These are phyloP conservation scores for Pelecanoides urinatrix DNA, from an alignment of 2,113 vertebrate genomes.

Conservation along the genomic window DNA sequence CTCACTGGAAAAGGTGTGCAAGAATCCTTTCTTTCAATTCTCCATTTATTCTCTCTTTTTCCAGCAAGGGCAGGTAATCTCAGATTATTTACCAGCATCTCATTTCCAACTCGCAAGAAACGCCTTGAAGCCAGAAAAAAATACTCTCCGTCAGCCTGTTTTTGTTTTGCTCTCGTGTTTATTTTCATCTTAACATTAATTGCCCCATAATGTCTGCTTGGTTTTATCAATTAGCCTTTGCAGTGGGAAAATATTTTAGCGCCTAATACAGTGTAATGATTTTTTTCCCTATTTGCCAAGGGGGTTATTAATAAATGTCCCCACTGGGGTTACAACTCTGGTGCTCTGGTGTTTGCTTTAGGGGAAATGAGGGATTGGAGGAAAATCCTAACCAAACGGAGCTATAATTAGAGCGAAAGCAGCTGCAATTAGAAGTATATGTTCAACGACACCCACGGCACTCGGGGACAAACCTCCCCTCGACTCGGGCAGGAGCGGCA, in stretches of 20 bases:
- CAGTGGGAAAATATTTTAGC: slow-evolving; percentile 72
- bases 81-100: slow-evolving; percentile 46
- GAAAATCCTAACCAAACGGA: slow-evolving; percentile 83
- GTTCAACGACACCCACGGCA: slow-evolving; percentile 46
- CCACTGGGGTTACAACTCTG: slow-evolving; percentile 74
- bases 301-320: slow-evolving; percentile 82
- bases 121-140: neutral
- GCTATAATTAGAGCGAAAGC: slow-evolving; percentile 80
- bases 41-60: neutral
- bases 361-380: slow-evolving; percentile 78
- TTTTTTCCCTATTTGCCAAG: slow-evolving; percentile 77
- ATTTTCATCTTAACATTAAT: slow-evolving; percentile 71
- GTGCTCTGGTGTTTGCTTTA: slow-evolving; percentile 81
- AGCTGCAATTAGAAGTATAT: slow-evolving; percentile 80
- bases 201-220: slow-evolving; percentile 59
- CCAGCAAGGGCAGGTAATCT: neutral
- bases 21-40: slow-evolving; percentile 3
- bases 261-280: slow-evolving; percentile 76
- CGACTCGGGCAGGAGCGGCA: neutral
- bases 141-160: slow-evolving; percentile 15
- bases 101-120: slow-evolving; percentile 9
- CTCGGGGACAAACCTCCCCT: neutral
- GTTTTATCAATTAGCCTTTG: slow-evolving; percentile 78
- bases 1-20: neutral
- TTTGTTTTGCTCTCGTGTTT: slow-evolving; percentile 60